Base-by-base conservation (phyloP, 2,113 vertebrate species). In the Dasyprocta punctata region DNA sequence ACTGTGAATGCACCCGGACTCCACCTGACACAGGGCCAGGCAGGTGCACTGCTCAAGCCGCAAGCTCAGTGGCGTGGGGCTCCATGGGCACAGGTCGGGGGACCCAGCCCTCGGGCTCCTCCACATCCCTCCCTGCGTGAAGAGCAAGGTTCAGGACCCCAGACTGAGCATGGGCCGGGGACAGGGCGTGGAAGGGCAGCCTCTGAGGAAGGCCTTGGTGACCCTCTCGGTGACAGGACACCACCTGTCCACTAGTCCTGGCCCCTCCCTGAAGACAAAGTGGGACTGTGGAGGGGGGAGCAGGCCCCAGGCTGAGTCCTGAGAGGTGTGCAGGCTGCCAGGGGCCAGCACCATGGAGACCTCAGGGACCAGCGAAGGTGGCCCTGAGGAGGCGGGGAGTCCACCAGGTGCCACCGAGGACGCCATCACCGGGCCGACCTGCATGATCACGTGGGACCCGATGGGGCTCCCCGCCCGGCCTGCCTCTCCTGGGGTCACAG, bases 1-100 rank as follows among this genome's bases (percentile, higher is more conserved):
- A 97, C 44, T 96, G 78, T 87, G 49, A 87, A 92, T 9, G 52
- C 44, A 22, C 88, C n/a, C 90, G 91, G 95, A 26, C 78, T 26
- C 30, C 86, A 80, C 90, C 96, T 80, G 58, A 56, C 86, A 87
- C 86, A 26, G 41, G 81, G 84, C 93, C 96, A 54, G 58, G 54
- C 5, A 71, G 52, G n/a, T 47, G 49, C 93, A 60, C 38, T 54
- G 91, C 82, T 36, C 47, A 96, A 85, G 44, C 20, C 33, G 14
- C 86, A 94, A 96, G 86, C 71, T 75, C 71, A 4, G 12, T 20
- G 71, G 19, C 4, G 17, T n/a, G 41, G 22, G 5, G 38, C 38
- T 44, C 71, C 26, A 11, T 44, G n/a, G 71, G 41, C 71, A 44
- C 10, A 75, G 38, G 11, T 26, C 9, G 24, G 69, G 20, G 22